Evolutionary conservation across 2,888 invertebrate genomes (phyloP).

Genomic region (Drosophila greeni): DNA sequence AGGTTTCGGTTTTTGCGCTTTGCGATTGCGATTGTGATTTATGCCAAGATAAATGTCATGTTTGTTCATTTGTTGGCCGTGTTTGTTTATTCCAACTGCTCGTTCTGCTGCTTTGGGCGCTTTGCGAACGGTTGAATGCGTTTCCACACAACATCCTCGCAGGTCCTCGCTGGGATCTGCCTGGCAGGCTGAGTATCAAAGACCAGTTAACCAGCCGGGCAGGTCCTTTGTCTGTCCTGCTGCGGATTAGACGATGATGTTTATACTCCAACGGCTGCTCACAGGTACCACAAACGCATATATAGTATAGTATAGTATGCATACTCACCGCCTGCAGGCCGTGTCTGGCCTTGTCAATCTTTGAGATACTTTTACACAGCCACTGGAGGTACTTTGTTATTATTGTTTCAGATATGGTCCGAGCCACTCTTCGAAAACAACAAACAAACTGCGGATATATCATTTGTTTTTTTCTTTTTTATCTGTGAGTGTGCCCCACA

Average conservation of each 20-base stretch:
- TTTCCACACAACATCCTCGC: slow-evolving; percentile 12
- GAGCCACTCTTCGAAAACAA: background rate
- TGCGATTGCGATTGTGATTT: slow-evolving; percentile 40
- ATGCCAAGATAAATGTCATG: slow-evolving; percentile 45
- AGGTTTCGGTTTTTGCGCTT: slow-evolving; percentile 20
- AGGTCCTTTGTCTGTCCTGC: slow-evolving; percentile 2
- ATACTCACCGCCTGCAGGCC: background rate
- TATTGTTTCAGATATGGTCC: background rate
- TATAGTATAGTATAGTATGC: too few species aligned
- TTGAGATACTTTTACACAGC: slow-evolving; percentile 4
- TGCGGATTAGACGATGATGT: slow-evolving; percentile 5
- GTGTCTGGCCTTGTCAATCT: slow-evolving; percentile 13
- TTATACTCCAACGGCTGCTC: slow-evolving; percentile 7
- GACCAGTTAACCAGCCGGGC: background rate
- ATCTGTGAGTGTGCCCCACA: too few species aligned
- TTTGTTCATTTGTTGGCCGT: slow-evolving; percentile 26
- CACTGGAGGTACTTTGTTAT: background rate
- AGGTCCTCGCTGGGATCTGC: background rate
- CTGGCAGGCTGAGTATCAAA: slow-evolving; percentile 9
- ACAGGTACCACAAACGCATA: background rate
- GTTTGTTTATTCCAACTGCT: slow-evolving; percentile 22
- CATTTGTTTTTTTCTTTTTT: background rate
- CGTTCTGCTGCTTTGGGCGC: slow-evolving; percentile 11
- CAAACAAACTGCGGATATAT: background rate
- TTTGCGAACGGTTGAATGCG: slow-evolving; percentile 26